phyloP scores from a whole-genome alignment of 2,113 vertebrate species.

The Scytalopus superciliaris region DNA sequence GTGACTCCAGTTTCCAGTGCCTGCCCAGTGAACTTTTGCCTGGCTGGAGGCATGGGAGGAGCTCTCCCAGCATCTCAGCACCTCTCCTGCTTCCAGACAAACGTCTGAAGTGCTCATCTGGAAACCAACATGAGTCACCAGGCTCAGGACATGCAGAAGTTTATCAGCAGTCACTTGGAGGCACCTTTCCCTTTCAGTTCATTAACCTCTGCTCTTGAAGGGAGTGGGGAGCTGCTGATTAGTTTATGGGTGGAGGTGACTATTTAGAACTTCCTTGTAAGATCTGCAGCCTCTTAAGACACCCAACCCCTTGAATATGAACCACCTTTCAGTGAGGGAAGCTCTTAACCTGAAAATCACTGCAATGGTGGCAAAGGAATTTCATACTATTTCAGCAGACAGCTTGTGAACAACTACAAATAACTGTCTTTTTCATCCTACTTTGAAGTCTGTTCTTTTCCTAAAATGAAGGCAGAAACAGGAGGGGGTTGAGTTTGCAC shows the following conservation, averaged over 20 bases:
- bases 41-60: neutral
- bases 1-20: neutral
- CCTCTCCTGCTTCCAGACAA: conserved; percentile 1
- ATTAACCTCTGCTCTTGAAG: conserved; percentile 7
- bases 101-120: neutral
- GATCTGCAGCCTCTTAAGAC: neutral
- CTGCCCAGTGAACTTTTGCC: conserved; percentile 10
- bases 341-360: neutral
- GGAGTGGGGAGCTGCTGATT: neutral
- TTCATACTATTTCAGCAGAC: neutral
- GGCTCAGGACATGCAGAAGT: neutral
- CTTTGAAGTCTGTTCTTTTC: neutral
- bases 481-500: neutral
- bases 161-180: neutral
- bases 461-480: neutral
- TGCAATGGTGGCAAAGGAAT: neutral
- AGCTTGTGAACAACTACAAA: neutral
- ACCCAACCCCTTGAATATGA: neutral
- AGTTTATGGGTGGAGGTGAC: neutral
- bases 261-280: neutral
- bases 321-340: neutral
- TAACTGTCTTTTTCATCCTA: neutral
- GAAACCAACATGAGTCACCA: conserved; percentile 22
- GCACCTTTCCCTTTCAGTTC: neutral
- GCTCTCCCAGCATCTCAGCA: neutral